A percentile compares a stretch with the other conserved stretches of the same genome.
These are phyloP conservation scores for Hecatera dysodea DNA, from an alignment of 2,888 invertebrate genomes.

Conservation along the genomic window DNA sequence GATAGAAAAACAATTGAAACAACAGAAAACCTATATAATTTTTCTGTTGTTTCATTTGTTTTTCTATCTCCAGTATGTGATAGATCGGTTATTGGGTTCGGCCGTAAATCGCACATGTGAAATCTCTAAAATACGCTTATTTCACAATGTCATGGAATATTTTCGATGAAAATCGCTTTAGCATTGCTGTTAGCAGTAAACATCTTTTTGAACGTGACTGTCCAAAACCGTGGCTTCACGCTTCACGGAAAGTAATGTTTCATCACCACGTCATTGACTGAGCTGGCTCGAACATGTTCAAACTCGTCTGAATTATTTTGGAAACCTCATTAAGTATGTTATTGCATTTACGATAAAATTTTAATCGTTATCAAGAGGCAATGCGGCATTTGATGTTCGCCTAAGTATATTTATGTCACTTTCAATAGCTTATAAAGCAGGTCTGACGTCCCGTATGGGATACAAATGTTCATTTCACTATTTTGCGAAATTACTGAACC, in stretches of 20 bases:
- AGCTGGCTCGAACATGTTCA: conserved; percentile 46
- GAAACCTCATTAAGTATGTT: conserved; percentile 36
- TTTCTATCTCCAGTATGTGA: too few relatives aligned
- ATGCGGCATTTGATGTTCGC: not conserved
- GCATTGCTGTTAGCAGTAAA: not conserved
- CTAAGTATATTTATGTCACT: not conserved
- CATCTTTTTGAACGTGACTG: conserved; percentile 18
- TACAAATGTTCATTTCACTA: too few relatives aligned
- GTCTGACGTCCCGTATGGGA: too few relatives aligned
- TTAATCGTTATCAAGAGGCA: conserved; percentile 43
- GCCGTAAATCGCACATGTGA: not conserved
- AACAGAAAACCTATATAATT: too few relatives aligned
- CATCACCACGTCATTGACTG: conserved; percentile 46
- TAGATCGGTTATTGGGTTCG: too few relatives aligned
- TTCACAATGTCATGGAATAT: not conserved
- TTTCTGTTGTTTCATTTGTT: too few relatives aligned
- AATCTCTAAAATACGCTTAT: not conserved
- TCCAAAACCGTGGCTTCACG: conserved; percentile 19
- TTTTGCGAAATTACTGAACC: too few relatives aligned
- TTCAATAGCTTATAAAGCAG: not conserved
- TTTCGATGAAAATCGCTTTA: not conserved
- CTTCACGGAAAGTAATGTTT: conserved; percentile 40
- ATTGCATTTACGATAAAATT: conserved; percentile 32
- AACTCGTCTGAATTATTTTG: conserved; percentile 53
- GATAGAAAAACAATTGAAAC: too few relatives aligned